Conservation (phyloP, 2,888 invertebrate species). For the Aspidapion aeneum region DNA sequence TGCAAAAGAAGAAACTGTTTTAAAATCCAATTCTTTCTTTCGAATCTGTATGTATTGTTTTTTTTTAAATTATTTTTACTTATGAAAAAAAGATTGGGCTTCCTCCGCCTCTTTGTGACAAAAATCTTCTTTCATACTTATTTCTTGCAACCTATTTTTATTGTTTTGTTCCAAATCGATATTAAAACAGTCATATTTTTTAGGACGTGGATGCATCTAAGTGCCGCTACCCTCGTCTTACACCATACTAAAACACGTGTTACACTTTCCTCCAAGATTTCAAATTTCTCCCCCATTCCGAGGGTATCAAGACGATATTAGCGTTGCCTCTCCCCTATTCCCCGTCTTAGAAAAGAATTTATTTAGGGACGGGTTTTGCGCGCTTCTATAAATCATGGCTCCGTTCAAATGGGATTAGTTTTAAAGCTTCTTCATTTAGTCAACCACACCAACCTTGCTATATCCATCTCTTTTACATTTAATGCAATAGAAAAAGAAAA, state of each 20-base stretch:
- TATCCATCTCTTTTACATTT: too few relatives aligned
- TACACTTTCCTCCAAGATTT: slow-evolving; percentile 23
- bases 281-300: not conserved
- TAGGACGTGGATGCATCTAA: slow-evolving; percentile 25
- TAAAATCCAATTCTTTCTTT: too few relatives aligned
- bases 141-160: not conserved
- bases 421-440: not conserved
- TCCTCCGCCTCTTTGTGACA: too few relatives aligned
- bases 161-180: not conserved
- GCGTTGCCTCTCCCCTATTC: not conserved
- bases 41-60: too few relatives aligned
- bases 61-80: too few relatives aligned
- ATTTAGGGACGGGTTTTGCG: not conserved
- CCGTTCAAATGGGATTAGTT: not conserved
- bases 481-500: too few relatives aligned
- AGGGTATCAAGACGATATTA: not conserved
- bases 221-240: slow-evolving; percentile 18
- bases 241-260: slow-evolving; percentile 23
- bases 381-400: not conserved
- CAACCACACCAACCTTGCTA: too few relatives aligned
- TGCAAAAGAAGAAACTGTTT: too few relatives aligned
- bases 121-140: too few relatives aligned
- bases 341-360: not conserved
- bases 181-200: slow-evolving; percentile 15
- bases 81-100: too few relatives aligned